Base-by-base conservation (phyloP, 1,140 invertebrate species). In the Brachionus asplanchnoidis region DNA sequence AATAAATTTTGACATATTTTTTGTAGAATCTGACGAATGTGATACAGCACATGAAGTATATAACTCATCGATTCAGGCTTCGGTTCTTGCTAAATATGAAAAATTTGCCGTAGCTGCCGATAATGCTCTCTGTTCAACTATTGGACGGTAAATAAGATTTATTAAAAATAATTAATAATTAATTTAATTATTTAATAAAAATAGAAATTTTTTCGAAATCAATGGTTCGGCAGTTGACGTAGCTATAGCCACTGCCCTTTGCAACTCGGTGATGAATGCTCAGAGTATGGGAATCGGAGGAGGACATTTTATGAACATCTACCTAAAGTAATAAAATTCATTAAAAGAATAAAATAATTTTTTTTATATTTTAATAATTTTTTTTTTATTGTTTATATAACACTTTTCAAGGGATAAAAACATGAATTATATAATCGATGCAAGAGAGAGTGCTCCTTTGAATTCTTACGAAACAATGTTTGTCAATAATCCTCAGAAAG, bases 221-320 rank as follows among this genome's bases (percentile, higher is more conserved):
- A 60, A 82, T 65, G 79, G 53, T 68, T 82, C 79, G 3, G 95
- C 94, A 0, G 93, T 96, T 14, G 96, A 97, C 89, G 94, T 95
- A 2, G 93, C 94, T 0, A 92, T 97, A 23, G 93, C 95, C 0
- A 90, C 94, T 0, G 90, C 95, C 87, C 93, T 97, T 84, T 97
- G 95, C 91, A 94, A 94, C 86, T 94, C 95, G 0, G 91, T 97
- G 0, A 91, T 94, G 12, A 94, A 95, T 87, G 91, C 93, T 86
- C 94, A 97, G 86, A 95, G 94, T 87, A 93, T 95, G 92, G 96
- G 96, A 0, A 86, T 96, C 0, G 95, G 95, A 3, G 96, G 96
- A 66, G 95, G 95, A 0, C 93, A 94, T 87, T 89, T 96, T 85
- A 94, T 95, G 93, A 94, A 94, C 2, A 91, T 95, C 65, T 97